A percentile compares a stretch with the other conserved stretches of the same genome.
Evolutionary conservation across 2,888 invertebrate species (phyloP).

Genomic region (Ormyrus nitidulus): DNA sequence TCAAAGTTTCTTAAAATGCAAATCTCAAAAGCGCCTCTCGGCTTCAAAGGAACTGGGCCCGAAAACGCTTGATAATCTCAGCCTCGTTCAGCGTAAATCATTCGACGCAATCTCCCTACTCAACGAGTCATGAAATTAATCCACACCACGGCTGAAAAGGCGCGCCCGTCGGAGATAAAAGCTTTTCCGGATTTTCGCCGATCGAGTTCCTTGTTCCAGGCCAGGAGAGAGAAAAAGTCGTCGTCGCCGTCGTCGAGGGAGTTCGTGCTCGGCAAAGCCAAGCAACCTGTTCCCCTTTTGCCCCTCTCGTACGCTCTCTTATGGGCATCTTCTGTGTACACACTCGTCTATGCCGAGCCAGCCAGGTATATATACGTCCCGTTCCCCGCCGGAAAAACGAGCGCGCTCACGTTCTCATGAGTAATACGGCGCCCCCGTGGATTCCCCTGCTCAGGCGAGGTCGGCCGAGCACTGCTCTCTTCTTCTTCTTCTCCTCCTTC

Average conservation of each 20-base stretch:
- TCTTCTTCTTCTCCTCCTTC: slow-evolving; percentile 17
- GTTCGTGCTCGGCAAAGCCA: slow-evolving; percentile 51
- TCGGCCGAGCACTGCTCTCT: slow-evolving; percentile 4
- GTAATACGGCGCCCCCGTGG: slow-evolving; percentile 33
- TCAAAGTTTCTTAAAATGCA: too few species aligned
- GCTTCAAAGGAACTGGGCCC: too few species aligned
- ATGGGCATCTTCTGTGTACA: slow-evolving; percentile 36
- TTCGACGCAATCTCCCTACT: slow-evolving; percentile 9
- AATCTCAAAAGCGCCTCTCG: too few species aligned
- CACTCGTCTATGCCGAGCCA: too few species aligned
- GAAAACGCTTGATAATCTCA: too few species aligned
- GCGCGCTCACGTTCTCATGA: slow-evolving; percentile 50
- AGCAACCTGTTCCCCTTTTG: slow-evolving; percentile 51
- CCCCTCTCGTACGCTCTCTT: slow-evolving; percentile 20
- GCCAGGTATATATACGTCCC: background rate
- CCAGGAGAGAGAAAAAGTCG: slow-evolving; percentile 30
- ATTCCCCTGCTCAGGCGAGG: slow-evolving; percentile 32
- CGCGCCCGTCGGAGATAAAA: background rate
- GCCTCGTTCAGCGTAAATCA: too few species aligned
- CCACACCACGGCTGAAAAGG: background rate
- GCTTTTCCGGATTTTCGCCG: slow-evolving; percentile 22
- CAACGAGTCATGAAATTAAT: slow-evolving; percentile 30
- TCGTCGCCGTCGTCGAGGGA: background rate
- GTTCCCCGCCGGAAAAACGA: slow-evolving; percentile 34
- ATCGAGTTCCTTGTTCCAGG: slow-evolving; percentile 21